phyloP scores from a whole-genome alignment of 2,113 vertebrate genomes.

The Stigmatopora argus region DNA sequence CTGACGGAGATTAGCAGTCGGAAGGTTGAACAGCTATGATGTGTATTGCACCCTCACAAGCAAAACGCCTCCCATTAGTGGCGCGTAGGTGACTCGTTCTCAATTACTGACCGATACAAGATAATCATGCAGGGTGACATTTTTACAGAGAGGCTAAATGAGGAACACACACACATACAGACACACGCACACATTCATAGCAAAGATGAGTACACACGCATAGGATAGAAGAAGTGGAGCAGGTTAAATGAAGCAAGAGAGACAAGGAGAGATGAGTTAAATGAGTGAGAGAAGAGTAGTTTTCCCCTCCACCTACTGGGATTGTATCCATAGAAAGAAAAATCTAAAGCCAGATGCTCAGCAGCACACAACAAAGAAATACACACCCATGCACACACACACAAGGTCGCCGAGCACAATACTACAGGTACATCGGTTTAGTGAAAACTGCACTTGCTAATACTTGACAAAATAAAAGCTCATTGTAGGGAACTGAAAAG shows the following conservation, averaged over 20 bases:
- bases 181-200: not conserved
- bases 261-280: constrained; percentile 59
- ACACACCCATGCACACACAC: constrained; percentile 3
- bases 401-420: constrained; percentile 14
- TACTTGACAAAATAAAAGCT: constrained; percentile 10
- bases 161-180: not conserved
- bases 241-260: constrained; percentile 61
- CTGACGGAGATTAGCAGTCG: constrained; percentile 50
- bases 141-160: constrained; percentile 23
- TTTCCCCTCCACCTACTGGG: constrained; percentile 58
- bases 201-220: constrained; percentile 7
- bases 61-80: constrained; percentile 37
- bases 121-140: constrained; percentile 46
- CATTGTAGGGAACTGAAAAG: constrained; percentile 23
- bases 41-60: constrained; percentile 22
- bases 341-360: constrained; percentile 55
- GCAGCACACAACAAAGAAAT: constrained; percentile 13
- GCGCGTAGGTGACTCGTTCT: constrained; percentile 55
- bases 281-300: constrained; percentile 64
- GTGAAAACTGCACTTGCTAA: constrained; percentile 29
- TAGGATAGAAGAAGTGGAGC: constrained; percentile 40
- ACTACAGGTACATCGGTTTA: constrained; percentile 10
- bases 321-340: constrained; percentile 53
- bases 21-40: constrained; percentile 35
- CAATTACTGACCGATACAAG: constrained; percentile 54